Base-by-base conservation (phyloP, 2,888 invertebrate species). In the Linyphia triangularis region DNA sequence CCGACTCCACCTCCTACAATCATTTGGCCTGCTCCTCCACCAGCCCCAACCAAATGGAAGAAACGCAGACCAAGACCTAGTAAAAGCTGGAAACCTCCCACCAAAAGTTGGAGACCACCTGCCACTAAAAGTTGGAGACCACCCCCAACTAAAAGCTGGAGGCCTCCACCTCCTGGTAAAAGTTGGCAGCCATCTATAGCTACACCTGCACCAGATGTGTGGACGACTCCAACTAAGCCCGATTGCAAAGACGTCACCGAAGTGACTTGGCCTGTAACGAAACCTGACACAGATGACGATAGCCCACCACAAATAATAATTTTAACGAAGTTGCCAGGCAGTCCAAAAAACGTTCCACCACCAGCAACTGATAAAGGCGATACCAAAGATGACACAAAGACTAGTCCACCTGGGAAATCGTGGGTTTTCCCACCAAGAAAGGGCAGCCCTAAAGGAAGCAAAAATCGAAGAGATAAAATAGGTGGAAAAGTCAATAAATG, bases 51-150 rank as follows among this genome's bases (percentile, higher is more conserved):
- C 37, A 67, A 70, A 70, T 88, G 86, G 86, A 81, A 81, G 26
- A 65, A 73, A 9, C 75, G 75, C 37, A 33, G 63, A 61, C 37
- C 63, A n/a, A 77, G 24, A 10, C 72, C 79, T 4, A 37, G 33
- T 10, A 88, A 88, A 30, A 88, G 86, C 40, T 88, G 86, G 86
- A 82, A 65, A 81, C 85, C 85, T 6, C 30, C 72, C 24, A 61
- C 63, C 63, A 24, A 69, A 69, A 88, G 81, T 51, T 88, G 86
- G 86, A 75, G 37, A 81, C 85, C 85, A 19, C 37, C 37, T 4
- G 37, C 84, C 13, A 67, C 61, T 10, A 85, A 85, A 61, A 85
- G 78, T 19, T 85, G 85, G 85, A 85, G 26, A 61, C 85, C 85
- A 40, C 67, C 51, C 2, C 28, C 78, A 57, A 63, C 77, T 16